These are phyloP conservation scores for Baryphthengus martii DNA, from an alignment of 2,113 vertebrate species.

Conservation along the genomic window DNA sequence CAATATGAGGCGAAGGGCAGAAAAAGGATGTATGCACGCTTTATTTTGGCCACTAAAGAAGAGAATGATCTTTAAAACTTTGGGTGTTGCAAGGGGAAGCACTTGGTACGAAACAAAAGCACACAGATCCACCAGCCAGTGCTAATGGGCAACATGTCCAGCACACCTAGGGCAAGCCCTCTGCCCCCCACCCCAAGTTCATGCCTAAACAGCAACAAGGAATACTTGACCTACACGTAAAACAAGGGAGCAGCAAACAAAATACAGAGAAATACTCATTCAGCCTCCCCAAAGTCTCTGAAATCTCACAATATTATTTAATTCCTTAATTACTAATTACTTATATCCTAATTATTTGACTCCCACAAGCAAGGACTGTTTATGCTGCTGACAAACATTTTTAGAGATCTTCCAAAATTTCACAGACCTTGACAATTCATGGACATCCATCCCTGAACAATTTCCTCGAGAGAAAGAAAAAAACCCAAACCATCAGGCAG, in stretches of 20 bases:
- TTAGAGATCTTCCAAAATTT: background rate
- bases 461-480: background rate
- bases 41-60: background rate
- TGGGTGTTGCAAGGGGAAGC: background rate
- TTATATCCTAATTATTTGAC: background rate
- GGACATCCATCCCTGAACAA: background rate
- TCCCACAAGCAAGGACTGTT: background rate
- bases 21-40: fast-evolving
- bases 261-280: background rate
- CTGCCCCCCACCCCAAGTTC: background rate
- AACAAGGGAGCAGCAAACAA: background rate
- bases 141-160: background rate
- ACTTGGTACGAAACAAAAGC: fast-evolving
- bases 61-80: background rate
- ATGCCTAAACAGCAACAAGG: background rate
- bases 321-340: conserved; percentile 32
- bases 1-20: background rate
- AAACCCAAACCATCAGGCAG: background rate
- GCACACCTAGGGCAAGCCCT: background rate
- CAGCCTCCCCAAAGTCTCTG: background rate
- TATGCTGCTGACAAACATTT: background rate
- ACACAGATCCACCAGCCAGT: background rate
- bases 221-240: background rate
- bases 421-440: background rate
- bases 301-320: background rate